Evolutionary conservation across 1,140 invertebrate genomes (phyloP).

Genomic region (Danaus plexippus): DNA sequence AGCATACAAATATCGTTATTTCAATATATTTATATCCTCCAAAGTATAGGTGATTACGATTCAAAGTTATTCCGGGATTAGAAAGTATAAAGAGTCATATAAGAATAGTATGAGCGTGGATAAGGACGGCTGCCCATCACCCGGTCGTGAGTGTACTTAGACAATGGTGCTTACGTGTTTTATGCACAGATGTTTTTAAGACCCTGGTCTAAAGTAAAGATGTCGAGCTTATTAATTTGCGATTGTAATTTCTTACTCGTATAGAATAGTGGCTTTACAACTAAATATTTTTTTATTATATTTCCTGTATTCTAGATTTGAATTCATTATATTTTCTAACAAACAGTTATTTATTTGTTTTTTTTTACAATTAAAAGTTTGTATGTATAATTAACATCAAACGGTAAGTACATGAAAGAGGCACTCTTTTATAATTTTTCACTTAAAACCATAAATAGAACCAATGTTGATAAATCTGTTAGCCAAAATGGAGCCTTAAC

Average conservation of each 20-base stretch:
- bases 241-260: too few species aligned
- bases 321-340: not conserved
- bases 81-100: slow-evolving; percentile 36
- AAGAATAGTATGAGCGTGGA: slow-evolving; percentile 30
- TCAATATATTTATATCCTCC: slow-evolving; percentile 22
- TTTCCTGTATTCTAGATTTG: not conserved
- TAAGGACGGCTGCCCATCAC: slow-evolving; percentile 42
- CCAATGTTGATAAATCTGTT: slow-evolving; percentile 51
- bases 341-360: not conserved
- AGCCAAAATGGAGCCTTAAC: slow-evolving; percentile 64
- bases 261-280: too few species aligned
- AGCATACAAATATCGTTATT: slow-evolving; percentile 20
- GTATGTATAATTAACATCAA: too few species aligned
- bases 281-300: too few species aligned
- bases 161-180: slow-evolving; percentile 64
- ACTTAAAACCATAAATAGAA: slow-evolving; percentile 24
- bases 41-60: slow-evolving; percentile 25
- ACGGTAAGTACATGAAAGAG: not conserved
- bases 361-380: too few species aligned
- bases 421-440: slow-evolving; percentile 24
- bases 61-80: slow-evolving; percentile 34
- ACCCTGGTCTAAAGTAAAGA: too few species aligned
- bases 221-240: too few species aligned
- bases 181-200: slow-evolving; percentile 29
- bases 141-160: slow-evolving; percentile 50